Conservation (phyloP, 2,888 invertebrate genomes). For the Periphyllus acericola region DNA sequence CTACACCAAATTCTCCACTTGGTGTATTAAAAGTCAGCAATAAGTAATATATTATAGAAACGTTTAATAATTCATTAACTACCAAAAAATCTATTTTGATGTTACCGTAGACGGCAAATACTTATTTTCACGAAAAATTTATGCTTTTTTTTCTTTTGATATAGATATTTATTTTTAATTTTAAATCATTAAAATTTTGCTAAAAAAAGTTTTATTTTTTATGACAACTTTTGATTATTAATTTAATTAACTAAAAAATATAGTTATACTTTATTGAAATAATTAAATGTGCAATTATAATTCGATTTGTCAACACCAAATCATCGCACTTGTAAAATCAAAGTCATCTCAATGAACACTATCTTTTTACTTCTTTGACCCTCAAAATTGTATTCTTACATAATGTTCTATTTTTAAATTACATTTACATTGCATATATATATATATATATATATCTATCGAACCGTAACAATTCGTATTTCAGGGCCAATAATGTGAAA, state of each 20-base stretch:
- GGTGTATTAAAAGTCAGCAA: background rate
- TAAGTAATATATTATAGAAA: background rate
- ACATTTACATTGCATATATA: background rate
- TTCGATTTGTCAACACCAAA: no score
- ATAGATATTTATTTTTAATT: no score
- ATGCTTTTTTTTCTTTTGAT: no score
- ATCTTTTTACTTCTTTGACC: background rate
- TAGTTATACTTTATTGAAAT: no score
- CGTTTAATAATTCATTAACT: background rate
- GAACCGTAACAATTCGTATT: background rate
- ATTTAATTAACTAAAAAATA: no score
- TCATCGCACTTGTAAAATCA: no score
- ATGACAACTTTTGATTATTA: no score
- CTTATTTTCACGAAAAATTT: no score
- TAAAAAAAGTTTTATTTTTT: no score
- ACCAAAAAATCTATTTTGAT: background rate
- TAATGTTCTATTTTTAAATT: background rate
- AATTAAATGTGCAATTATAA: no score
- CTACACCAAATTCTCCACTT: background rate
- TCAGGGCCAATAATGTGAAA: constrained; percentile 26
- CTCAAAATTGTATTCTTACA: background rate
- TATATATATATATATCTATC: background rate
- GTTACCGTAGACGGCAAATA: background rate
- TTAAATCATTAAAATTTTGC: no score
- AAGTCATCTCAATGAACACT: no score